A percentile compares a stretch with the other conserved stretches of the same genome.
Evolutionary conservation across 2,113 vertebrate genomes (phyloP).

Genomic region (Psettodes erumei): DNA sequence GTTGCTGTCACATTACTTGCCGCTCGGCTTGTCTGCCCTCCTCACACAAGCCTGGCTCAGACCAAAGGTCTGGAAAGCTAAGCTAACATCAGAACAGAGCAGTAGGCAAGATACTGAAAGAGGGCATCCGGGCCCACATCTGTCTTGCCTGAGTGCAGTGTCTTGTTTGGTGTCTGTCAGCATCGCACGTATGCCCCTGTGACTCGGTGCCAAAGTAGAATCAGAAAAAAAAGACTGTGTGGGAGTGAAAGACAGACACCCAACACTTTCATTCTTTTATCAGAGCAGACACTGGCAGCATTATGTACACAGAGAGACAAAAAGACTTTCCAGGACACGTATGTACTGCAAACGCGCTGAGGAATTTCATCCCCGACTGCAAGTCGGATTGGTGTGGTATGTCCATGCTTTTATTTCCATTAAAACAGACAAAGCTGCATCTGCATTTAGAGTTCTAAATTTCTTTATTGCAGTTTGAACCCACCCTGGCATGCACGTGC

Average conservation of each 20-base stretch:
- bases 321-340: constrained; percentile 24
- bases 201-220: constrained; percentile 39
- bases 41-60: constrained; percentile 29
- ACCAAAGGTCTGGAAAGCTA: constrained; percentile 30
- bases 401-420: constrained; percentile 33
- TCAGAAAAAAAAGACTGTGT: constrained; percentile 6
- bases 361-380: constrained; percentile 48
- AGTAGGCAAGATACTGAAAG: constrained; percentile 26
- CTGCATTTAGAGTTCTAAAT: constrained; percentile 21
- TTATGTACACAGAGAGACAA: constrained; percentile 34
- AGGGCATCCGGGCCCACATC: constrained; percentile 35
- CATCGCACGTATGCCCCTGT: constrained; percentile 47
- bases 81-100: constrained; percentile 28
- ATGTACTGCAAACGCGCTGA: background rate
- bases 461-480: constrained; percentile 10
- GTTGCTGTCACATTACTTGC: background rate
- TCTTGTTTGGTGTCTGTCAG: constrained; percentile 57
- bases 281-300: constrained; percentile 34
- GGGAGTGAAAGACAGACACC: constrained; percentile 22
- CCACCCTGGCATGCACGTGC: background rate
- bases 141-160: constrained; percentile 55
- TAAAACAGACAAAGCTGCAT: constrained; percentile 7
- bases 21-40: background rate
- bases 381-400: constrained; percentile 28
- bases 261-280: constrained; percentile 39